Conservation (phyloP, 2,797 vertebrate species). For the Luscinia luscinia region DNA sequence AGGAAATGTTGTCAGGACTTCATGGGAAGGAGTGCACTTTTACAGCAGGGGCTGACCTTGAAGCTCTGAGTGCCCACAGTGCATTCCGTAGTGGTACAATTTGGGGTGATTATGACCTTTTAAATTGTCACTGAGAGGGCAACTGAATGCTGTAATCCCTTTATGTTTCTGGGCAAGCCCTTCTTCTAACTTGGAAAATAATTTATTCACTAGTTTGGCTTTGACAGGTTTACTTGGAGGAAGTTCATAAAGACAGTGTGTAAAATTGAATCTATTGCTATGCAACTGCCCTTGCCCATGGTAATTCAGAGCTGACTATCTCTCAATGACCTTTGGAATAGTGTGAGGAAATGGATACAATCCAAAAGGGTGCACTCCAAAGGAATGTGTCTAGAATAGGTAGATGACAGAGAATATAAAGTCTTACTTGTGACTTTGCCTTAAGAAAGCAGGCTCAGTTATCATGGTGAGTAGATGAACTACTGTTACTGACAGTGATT, state of each 20-base stretch:
- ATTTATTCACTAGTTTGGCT: background rate
- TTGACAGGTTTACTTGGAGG: background rate
- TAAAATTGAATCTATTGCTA: background rate
- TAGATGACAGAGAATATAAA: background rate
- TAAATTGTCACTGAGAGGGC: background rate
- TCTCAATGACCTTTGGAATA: background rate
- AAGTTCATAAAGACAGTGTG: background rate
- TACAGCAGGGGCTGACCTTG: background rate
- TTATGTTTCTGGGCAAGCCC: background rate
- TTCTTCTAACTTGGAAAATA: background rate
- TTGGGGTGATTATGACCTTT: background rate
- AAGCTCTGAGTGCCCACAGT: rapidly evolving
- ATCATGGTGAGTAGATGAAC: background rate
- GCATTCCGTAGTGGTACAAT: background rate
- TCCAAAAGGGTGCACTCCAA: background rate
- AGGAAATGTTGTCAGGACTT: background rate
- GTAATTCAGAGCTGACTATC: background rate
- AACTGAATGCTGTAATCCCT: background rate
- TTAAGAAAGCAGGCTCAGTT: background rate
- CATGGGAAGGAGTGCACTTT: background rate
- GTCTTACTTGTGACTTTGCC: background rate
- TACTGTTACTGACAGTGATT: background rate
- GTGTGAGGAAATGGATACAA: background rate
- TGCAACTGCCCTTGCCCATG: background rate
- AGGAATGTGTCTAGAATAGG: background rate